Percentiles rank a stretch among this genome's conserved stretches.
Conservation (phyloP, 1,140 invertebrate genomes). For the Aricia agestis region DNA sequence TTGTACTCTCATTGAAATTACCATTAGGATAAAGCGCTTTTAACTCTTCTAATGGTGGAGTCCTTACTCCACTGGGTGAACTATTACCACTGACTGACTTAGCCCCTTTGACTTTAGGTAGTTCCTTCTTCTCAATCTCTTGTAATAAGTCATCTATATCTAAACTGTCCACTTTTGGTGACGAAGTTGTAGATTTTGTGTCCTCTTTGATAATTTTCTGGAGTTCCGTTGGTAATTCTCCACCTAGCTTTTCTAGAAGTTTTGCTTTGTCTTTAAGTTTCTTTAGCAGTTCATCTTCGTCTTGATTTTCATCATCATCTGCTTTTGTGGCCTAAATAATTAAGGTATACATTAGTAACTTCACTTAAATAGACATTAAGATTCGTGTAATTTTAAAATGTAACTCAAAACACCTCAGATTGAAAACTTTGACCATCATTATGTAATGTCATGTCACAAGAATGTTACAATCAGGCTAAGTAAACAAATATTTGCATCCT, state of each 20-base stretch:
- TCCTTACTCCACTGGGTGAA: slow-evolving; percentile 42
- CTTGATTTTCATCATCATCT: slow-evolving; percentile 52
- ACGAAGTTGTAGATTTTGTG: slow-evolving; percentile 31
- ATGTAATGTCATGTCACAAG: slow-evolving; percentile 16
- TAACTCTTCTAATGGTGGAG: slow-evolving; percentile 45
- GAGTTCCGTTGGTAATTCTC: slow-evolving; percentile 57
- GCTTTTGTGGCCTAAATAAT: slow-evolving; percentile 20
- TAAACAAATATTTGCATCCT: slow-evolving; percentile 17
- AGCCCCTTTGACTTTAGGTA: slow-evolving; percentile 51
- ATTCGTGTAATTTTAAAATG: background rate
- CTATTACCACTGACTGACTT: slow-evolving; percentile 37
- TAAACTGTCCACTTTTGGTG: slow-evolving; percentile 38
- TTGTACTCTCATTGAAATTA: slow-evolving; percentile 31
- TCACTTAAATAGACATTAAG: slow-evolving; percentile 26
- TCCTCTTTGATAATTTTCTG: slow-evolving; percentile 59
- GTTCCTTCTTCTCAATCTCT: slow-evolving; percentile 66
- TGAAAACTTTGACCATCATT: slow-evolving; percentile 42
- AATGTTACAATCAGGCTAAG: background rate
- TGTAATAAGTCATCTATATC: slow-evolving; percentile 64
- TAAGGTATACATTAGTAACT: slow-evolving; percentile 22
- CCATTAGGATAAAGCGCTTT: slow-evolving; percentile 50
- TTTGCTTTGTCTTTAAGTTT: slow-evolving; percentile 64
- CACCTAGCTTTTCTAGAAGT: slow-evolving; percentile 61
- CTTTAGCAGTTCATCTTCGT: slow-evolving; percentile 50
- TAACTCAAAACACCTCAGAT: slow-evolving; percentile 36